Evolutionary conservation across 2,113 vertebrate genomes (phyloP), one percentile per base, ranked within the genome.

Genomic region (Tinamus guttatus): DNA sequence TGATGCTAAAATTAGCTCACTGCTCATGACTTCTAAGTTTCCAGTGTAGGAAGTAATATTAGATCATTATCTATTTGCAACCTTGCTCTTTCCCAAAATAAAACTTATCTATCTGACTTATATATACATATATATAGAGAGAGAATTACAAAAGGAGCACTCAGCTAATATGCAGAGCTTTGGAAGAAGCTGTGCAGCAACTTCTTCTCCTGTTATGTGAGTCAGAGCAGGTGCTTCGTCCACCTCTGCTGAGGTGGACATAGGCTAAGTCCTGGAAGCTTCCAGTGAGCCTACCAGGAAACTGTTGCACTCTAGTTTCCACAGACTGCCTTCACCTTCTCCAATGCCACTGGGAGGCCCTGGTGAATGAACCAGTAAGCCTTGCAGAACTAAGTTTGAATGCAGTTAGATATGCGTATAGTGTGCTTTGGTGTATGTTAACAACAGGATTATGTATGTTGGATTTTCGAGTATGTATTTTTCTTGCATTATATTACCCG

Each of bases 51-150:
- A 93, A 83, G 91, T 1, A 81, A 70, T 64, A 45, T 95, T 90
- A 96, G 90, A 95, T 95, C 94, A 93, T 73, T 85, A 51, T 51
- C 79, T 94, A 77, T 94, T 95, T 93, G 82, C 78, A 95, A 88
- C 86, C 56, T 60, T 71, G 68, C 38, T 91, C 82, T 93, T 95
- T 95, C 90, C 64, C 20, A 78, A 85, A 96, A 96, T 94, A 85
- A 90, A 95, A 70, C 47, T 7, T 36, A 19, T 82, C 9, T 36
- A 19, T 82, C 27, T 63, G 77, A 85, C 73, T 75, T 95, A 94
- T 65, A 28, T 81, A n/a, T 85, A 94, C 89, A 87, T 89, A 87
- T 82, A 47, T 9, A 20, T 19, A 47, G 20, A 21, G 21, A 49
- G 47, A 28, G 17, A 67, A 41, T n/a, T 83, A 94, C 67, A 74